Base-by-base conservation (phyloP, 2,888 invertebrate species). In the Lasioglossum figueresi region DNA sequence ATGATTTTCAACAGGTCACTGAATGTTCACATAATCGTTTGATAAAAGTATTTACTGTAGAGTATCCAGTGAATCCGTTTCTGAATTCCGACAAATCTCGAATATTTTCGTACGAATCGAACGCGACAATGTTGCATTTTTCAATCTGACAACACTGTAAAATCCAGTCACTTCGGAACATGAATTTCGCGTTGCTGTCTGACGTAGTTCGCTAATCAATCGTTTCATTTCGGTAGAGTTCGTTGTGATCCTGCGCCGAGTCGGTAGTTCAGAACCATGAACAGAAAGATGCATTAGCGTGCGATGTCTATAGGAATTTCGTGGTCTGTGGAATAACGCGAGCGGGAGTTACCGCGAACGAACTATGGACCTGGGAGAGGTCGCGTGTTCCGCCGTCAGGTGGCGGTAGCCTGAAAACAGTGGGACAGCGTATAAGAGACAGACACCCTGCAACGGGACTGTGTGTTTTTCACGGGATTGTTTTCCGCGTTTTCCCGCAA, bases 371-470 rank as follows among this genome's bases (percentile, higher is more conserved):
- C 90, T 93, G 89, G 88, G 92, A 91, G 90, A 91, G 90, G 90
- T 92, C 90, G 91, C 72, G 86, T 88, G 85, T 77, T 89, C 89
- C 80, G 86, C 92, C 93, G 91, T 86, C 91, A 94, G 94, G 93
- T 93, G 94, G 94, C 93, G 92, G 88, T 92, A 93, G 92, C 88
- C 92, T 90, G 85, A 91, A 92, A 92, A 92, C 91, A 93, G 93
- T 93, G 92, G 92, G 91, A 94, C 94, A 92, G 93, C 93, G 93
- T 91, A 93, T 68, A 48, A 77, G 77, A 77, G 77, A 70, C 92
- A 93, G 94, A 93, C 93, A 94, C 94, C 94, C 94, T 94, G 93
- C 93, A 94, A 94, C 94, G 94, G 94, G 94, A 94, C 92, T 91
- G 91, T 92, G 91, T 92, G 91, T 93, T 92, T 93, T 93, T 91